Conservation (phyloP, 2,797 vertebrate species). For the Phoeniculus purpureus region DNA sequence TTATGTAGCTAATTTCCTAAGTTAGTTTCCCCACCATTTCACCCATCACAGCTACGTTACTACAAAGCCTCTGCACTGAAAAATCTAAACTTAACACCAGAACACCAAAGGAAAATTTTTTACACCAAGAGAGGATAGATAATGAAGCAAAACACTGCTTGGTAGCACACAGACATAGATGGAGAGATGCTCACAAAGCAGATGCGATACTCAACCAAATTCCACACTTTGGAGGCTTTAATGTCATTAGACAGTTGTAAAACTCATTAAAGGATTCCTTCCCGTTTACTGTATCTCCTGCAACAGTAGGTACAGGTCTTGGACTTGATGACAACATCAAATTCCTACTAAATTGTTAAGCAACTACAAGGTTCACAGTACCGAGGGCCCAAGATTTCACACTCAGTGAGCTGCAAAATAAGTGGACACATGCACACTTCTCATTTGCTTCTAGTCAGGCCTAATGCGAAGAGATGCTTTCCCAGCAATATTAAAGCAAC, state of each 20-base stretch:
- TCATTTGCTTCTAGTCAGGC: constrained; percentile 58
- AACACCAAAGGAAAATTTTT: constrained; percentile 40
- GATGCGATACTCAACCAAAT: not conserved
- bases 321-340: constrained; percentile 66
- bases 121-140: not conserved
- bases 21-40: constrained; percentile 88
- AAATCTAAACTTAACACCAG: constrained; percentile 55
- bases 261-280: constrained; percentile 35
- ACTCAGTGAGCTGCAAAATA: constrained; percentile 61
- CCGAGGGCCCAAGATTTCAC: constrained; percentile 54
- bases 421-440: constrained; percentile 41
- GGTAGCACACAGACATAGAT: not conserved
- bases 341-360: constrained; percentile 65
- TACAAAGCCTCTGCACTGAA: constrained; percentile 70
- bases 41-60: constrained; percentile 85
- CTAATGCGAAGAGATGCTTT: constrained; percentile 53
- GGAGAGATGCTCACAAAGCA: not conserved
- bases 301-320: constrained; percentile 12
- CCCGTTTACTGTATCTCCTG: constrained; percentile 7
- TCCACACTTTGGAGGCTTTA: not conserved
- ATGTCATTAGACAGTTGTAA: not conserved
- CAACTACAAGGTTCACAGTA: constrained; percentile 56
- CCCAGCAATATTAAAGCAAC: constrained; percentile 56
- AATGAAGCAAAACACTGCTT: constrained; percentile 45
- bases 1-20: constrained; percentile 95